Evolutionary conservation across 2,888 invertebrate genomes (phyloP).

Genomic region (Dolichopus griseipennis): DNA sequence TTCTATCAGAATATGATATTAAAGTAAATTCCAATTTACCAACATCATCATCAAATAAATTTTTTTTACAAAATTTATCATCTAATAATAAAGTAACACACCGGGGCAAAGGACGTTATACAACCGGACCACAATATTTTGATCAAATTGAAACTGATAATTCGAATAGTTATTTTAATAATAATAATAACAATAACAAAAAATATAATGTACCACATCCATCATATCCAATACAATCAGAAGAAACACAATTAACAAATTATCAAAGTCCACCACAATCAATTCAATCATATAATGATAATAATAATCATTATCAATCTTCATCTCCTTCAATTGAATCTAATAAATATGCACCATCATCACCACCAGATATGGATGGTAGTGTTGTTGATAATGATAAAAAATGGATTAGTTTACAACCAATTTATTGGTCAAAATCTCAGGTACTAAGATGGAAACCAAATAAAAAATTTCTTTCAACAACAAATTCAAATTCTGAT

Average conservation of each 20-base stretch:
- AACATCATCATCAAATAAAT: conserved; percentile 27
- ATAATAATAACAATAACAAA: not conserved
- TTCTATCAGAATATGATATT: conserved; percentile 52
- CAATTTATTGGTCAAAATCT: conserved; percentile 69
- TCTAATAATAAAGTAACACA: not conserved
- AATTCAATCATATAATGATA: not conserved
- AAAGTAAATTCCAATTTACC: conserved; percentile 35
- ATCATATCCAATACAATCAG: not conserved
- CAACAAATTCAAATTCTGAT: conserved; percentile 30
- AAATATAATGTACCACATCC: not conserved
- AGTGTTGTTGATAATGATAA: conserved; percentile 45
- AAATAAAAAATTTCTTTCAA: conserved; percentile 48
- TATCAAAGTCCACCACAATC: conserved; percentile 15
- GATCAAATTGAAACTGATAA: conserved; percentile 13
- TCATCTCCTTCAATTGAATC: not conserved
- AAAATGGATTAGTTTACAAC: conserved; percentile 69
- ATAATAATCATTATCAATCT: not conserved
- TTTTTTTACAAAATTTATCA: not conserved
- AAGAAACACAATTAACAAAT: conserved; percentile 7
- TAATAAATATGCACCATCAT: not conserved
- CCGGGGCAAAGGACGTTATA: not conserved
- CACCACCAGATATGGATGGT: not conserved
- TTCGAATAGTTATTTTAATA: not conserved
- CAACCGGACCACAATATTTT: not conserved
- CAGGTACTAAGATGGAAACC: conserved; percentile 75